Base-by-base conservation (phyloP, 2,113 vertebrate genomes). In the Glaucomys volans region DNA sequence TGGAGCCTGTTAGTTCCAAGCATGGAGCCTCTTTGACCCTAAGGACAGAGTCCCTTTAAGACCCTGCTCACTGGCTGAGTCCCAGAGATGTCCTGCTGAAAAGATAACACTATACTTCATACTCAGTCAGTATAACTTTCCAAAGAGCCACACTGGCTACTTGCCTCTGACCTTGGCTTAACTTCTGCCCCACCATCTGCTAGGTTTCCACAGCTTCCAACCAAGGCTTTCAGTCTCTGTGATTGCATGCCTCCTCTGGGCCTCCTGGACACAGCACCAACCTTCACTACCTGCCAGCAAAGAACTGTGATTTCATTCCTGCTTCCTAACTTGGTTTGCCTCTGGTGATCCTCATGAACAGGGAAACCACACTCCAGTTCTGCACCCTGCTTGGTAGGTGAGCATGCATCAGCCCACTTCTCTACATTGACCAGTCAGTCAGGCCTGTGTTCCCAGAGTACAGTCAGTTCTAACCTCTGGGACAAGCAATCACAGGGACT, bases 151-250 rank as follows among this genome's bases (percentile, higher is more conserved):
- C 4, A 6, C 81, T 72, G 50, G 37, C 85, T 72, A 8, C 67
- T 52, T 91, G 59, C 82, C 92, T 81, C 52, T 77, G 77, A 87
- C 52, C 24, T 84, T 75, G 86, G 50, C 79, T 69, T 88, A 62
- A 72, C 85, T 96, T 62, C 88, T 87, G 42, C 26, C 66, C 74
- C 1, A 10, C 59, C 85, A 57, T 77, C 95, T 92, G 54, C 69
- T 96, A 4, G 0, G 1, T 24, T 52, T 84, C 62, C 62, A 72
- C 4, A 37, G 64, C 57, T 87, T 95, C 76, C 66, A 74, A 4
- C 42, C 0, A 30, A 28, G 28, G 40, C 32, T 67, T 81, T 57
- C 11, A 7, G 30, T 84, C 57, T 4, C 26, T 2, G n/a, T 10
- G 59, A 20, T 4, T 22, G 26, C 20, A 32, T 71, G 47, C 42